phyloP scores from a whole-genome alignment of 1,140 invertebrate species.

The Leguminivora glycinivorella region DNA sequence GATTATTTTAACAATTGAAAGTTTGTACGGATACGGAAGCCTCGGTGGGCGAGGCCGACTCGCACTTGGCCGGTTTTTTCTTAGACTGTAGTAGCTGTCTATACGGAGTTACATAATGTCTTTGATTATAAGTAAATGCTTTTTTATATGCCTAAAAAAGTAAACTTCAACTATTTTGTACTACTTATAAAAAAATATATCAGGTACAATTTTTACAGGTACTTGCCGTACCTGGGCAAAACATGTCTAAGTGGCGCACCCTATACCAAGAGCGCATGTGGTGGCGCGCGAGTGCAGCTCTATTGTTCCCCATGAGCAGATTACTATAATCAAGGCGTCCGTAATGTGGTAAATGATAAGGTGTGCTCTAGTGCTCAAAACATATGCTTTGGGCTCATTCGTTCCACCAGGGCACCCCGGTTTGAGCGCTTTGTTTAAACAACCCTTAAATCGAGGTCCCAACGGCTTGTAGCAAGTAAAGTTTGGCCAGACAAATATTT shows the following conservation, averaged over 20 bases:
- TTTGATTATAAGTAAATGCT: no score
- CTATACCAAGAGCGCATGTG: slow-evolving; percentile 54
- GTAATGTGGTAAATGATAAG: slow-evolving; percentile 78
- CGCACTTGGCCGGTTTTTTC: no score
- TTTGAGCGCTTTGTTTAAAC: slow-evolving; percentile 52
- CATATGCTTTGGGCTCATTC: slow-evolving; percentile 75
- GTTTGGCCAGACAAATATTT: background rate
- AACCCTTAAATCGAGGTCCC: slow-evolving; percentile 47
- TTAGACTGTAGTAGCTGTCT: no score
- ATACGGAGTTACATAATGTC: no score
- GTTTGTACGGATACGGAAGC: no score
- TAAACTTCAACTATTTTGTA: no score
- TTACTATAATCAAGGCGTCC: slow-evolving; percentile 76
- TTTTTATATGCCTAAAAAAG: no score
- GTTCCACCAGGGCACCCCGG: slow-evolving; percentile 55
- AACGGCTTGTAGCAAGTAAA: slow-evolving; percentile 4
- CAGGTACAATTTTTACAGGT: background rate
- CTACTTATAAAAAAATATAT: no score
- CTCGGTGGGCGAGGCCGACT: no score
- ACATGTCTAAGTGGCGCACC: slow-evolving; percentile 37
- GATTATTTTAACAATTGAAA: no score
- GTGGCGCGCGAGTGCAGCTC: slow-evolving; percentile 59
- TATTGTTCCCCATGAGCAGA: slow-evolving; percentile 74
- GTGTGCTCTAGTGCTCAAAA: slow-evolving; percentile 70
- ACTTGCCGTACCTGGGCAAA: slow-evolving; percentile 2